Conservation (phyloP, 2,113 vertebrate genomes). For the Takifugu bimaculatus region DNA sequence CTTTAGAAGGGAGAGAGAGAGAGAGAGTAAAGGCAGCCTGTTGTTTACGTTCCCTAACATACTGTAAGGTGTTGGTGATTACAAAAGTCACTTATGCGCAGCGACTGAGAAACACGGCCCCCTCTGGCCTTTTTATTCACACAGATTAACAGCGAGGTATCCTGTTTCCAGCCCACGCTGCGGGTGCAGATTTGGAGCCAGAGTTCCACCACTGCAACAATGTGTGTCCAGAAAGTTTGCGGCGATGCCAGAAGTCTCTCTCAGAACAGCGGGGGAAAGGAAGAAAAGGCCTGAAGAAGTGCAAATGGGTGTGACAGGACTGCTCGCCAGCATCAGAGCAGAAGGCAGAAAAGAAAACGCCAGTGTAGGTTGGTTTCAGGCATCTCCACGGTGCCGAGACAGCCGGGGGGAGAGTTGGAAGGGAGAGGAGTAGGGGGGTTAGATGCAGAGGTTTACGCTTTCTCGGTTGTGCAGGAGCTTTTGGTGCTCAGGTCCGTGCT, state of each 20-base stretch:
- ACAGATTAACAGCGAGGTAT: too few relatives aligned
- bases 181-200: too few relatives aligned
- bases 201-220: too few relatives aligned
- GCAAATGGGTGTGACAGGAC: background rate
- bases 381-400: slow-evolving; percentile 47
- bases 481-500: slow-evolving; percentile 53
- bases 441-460: slow-evolving; percentile 44
- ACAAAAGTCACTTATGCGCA: background rate
- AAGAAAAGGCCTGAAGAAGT: background rate
- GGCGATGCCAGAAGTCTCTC: too few relatives aligned
- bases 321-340: slow-evolving; percentile 47
- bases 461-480: slow-evolving; percentile 60
- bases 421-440: background rate
- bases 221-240: too few relatives aligned
- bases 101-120: too few relatives aligned
- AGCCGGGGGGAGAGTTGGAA: slow-evolving; percentile 9
- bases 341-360: slow-evolving; percentile 52
- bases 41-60: slow-evolving; percentile 27
- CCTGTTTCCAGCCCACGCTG: too few relatives aligned
- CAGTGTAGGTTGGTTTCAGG: slow-evolving; percentile 42
- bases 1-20: slow-evolving; percentile 22
- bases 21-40: slow-evolving; percentile 48
- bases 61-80: slow-evolving; percentile 40
- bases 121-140: too few relatives aligned
- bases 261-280: too few relatives aligned